Percentiles rank a stretch among this genome's conserved stretches.
phyloP scores from a whole-genome alignment of 2,113 vertebrate species.

The Puffinus mauretanicus region DNA sequence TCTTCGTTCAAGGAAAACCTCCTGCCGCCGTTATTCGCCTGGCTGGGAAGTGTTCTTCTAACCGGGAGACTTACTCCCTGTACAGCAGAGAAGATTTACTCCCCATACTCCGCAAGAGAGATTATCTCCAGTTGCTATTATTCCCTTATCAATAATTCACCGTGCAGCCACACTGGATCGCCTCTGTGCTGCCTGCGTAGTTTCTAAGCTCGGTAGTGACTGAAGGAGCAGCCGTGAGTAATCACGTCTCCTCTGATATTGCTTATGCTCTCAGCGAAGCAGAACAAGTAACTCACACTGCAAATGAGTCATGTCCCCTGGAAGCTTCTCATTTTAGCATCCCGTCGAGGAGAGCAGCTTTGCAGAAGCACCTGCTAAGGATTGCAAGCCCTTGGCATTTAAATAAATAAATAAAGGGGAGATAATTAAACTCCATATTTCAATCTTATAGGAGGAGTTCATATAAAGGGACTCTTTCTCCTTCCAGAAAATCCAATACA shows the following conservation, averaged over 20 bases:
- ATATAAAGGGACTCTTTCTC: background rate
- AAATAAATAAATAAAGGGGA: background rate
- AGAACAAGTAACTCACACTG: background rate
- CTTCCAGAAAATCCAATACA: background rate
- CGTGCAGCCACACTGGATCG: background rate
- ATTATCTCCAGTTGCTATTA: background rate
- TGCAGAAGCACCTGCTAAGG: background rate
- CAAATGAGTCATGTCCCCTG: conserved; percentile 33
- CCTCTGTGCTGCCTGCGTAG: background rate
- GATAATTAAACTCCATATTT: background rate
- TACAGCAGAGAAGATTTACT: background rate
- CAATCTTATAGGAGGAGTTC: background rate
- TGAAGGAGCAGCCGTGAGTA: background rate
- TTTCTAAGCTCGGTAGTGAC: background rate
- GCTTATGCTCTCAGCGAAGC: background rate
- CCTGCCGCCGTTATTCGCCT: background rate
- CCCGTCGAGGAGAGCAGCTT: background rate
- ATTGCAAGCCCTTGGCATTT: accelerated
- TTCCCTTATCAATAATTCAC: conserved; percentile 54
- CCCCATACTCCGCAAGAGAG: background rate
- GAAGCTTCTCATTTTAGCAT: background rate
- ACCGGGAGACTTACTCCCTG: background rate
- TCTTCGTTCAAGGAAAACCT: background rate
- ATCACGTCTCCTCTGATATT: background rate
- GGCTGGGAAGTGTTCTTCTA: background rate